Percentiles rank a stretch among this genome's conserved stretches.
These are phyloP conservation scores for Caranx ignobilis DNA, from an alignment of 2,113 vertebrate genomes.

Conservation along the genomic window DNA sequence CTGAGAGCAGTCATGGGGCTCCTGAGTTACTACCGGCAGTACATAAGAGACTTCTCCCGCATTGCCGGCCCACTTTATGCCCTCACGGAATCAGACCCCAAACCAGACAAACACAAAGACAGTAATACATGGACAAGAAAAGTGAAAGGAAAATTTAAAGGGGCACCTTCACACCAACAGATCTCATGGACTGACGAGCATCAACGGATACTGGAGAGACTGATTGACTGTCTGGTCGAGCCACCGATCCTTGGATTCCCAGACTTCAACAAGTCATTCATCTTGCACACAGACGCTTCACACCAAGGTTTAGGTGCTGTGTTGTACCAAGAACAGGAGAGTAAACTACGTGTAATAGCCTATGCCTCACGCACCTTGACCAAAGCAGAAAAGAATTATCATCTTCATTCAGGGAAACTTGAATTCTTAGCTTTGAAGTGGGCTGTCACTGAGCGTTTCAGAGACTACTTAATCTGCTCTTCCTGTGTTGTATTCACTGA, in stretches of 20 bases:
- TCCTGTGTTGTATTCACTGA: too few species aligned
- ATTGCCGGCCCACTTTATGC: background rate
- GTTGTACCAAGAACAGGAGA: background rate
- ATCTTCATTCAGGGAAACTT: too few species aligned
- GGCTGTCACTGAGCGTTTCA: too few species aligned
- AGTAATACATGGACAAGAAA: background rate
- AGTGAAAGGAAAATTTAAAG: background rate
- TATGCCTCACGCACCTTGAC: background rate
- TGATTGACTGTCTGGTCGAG: background rate
- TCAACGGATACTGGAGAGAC: background rate
- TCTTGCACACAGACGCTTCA: background rate
- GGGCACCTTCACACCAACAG: background rate
- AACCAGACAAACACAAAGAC: background rate
- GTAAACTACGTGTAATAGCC: background rate
- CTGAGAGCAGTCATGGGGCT: background rate
- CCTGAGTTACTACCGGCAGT: background rate
- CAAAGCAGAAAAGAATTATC: too few species aligned
- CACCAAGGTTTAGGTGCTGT: background rate
- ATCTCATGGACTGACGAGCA: slow-evolving; percentile 13
- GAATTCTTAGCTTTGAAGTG: too few species aligned
- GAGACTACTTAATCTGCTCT: too few species aligned
- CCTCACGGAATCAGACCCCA: background rate
- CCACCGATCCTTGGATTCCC: background rate
- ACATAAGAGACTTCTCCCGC: slow-evolving; percentile 11
- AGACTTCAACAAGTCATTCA: background rate